Evolutionary conservation across 2,797 vertebrate species (phyloP), one percentile per base, ranked within the genome.

Genomic region (Cossypha polioptera): DNA sequence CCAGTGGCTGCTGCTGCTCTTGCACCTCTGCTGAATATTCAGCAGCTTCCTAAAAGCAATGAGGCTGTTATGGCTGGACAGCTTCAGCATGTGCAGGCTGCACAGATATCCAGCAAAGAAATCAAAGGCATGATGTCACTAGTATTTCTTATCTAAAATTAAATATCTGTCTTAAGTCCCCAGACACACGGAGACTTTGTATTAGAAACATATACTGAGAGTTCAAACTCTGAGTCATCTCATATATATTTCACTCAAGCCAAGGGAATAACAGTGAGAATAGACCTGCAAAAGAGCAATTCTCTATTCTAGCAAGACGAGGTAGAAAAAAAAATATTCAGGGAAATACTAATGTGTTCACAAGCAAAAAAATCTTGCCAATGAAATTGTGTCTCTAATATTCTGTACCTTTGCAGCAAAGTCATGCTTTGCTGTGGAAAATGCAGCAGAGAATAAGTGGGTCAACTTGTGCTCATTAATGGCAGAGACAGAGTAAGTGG

Each of bases 121-220:
- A 93, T 95, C 94, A 96, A 92, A 97, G 90, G 57, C 42, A 90
- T 97, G 97, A 98, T 91, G 90, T 97, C 97, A 97, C 65, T 75
- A 58, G 75, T 47, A 62, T 84, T 88, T 88, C 75, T 96, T 91
- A 94, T 96, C 91, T 96, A 92, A 93, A 94, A 68, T 97, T 95
- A 97, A 97, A 90, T 80, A 96, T 92, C 92, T 95, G 83, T 92
- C 92, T 94, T 88, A 78, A 68, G 76, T 95, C 78, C 63, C 81
- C 58, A 72, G 81, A 95, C 65, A 75, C 8, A 16, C 51, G 50
- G 77, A 92, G 86, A 68, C 61, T 86, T 95, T 72, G 92, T 97
- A 97, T 97, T 96, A 91, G 94, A 96, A 98, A 97, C 95, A 97
- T 77, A 94, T 93, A 95, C 85, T 22, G 84, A 51, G 79, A 93